Base-by-base conservation (phyloP, 2,113 vertebrate genomes). In the Sprattus sprattus region DNA sequence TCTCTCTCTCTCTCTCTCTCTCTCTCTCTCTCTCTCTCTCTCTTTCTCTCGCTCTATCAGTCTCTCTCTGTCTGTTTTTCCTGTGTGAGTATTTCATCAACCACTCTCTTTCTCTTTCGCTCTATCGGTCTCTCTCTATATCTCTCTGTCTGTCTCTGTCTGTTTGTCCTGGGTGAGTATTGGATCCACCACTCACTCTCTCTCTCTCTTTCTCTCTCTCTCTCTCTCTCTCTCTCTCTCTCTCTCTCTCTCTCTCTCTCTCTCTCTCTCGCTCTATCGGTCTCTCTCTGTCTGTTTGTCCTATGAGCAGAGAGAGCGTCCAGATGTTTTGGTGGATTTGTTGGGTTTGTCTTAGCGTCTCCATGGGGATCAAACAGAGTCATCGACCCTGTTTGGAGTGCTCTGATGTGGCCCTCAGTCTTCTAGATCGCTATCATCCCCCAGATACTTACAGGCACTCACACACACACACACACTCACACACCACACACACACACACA, bases 91-190 rank as follows among this genome's bases (percentile, higher is more conserved):
- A n/a, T n/a, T n/a, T n/a, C n/a, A n/a, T n/a, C n/a, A n/a, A n/a
- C n/a, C n/a, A n/a, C n/a, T n/a, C 60, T 39, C 82, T 47, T 16
- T 4, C 39, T 47, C 49, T 52, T 75, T 39, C 39, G 28, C 81
- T 52, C 82, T 71, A 67, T 71, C 83, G n/a, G n/a, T 67, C 60
- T 64, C 60, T 25, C 22, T 64, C 60, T 57, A 8, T 46, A 32
- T 5, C 9, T 78, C 45, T 39, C 81, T 75, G 45, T 44, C 44
- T 39, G 8, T 45, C 81, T 49, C 11, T 10, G 64, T n/a, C 1
- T 82, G 16, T 86, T 25, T 8, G 98, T 99, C 60, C 92, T 99
- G 45, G 98, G 98, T 99, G 95, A 94, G 87, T 81, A 18, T 54
- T 13, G 2, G 22, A 0, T 81, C 85, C 44, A 54, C 49, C 50